phyloP scores from a whole-genome alignment of 1,140 invertebrate genomes.

The Apis cerana region DNA sequence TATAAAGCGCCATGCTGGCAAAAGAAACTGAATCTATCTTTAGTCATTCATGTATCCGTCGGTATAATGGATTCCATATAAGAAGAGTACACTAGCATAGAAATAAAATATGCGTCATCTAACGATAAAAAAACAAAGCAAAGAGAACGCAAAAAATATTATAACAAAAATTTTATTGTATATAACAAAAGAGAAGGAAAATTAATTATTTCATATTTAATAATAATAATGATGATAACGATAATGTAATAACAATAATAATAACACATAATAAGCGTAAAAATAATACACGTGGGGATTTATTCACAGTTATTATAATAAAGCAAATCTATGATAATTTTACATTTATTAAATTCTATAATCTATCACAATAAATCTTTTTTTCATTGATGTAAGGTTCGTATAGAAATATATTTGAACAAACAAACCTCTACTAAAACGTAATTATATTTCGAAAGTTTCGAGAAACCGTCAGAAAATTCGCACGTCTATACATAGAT shows the following conservation, averaged over 20 bases:
- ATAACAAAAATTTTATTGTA: background rate
- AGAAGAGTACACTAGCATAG: no score
- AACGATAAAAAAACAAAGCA: background rate
- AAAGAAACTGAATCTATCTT: no score
- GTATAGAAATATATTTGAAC: constrained; percentile 49
- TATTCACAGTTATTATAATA: constrained; percentile 64
- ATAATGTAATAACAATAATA: constrained; percentile 42
- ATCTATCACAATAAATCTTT: constrained; percentile 66
- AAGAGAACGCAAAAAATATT: background rate
- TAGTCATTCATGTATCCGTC: no score
- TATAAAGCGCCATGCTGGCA: no score
- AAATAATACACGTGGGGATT: constrained; percentile 58
- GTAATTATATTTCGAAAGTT: constrained; percentile 14
- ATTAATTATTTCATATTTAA: background rate
- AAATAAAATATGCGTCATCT: background rate
- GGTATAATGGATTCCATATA: no score
- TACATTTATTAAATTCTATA: constrained; percentile 60
- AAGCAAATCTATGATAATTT: constrained; percentile 52
- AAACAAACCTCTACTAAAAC: constrained; percentile 36
- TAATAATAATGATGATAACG: background rate
- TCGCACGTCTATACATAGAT: constrained; percentile 53
- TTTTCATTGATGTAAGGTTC: constrained; percentile 24
- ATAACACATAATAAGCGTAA: background rate
- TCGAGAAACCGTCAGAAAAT: constrained; percentile 18
- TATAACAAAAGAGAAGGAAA: background rate